These are phyloP conservation scores for Cheirogaleus medius DNA, from an alignment of 2,113 vertebrate species.

Conservation along the genomic window DNA sequence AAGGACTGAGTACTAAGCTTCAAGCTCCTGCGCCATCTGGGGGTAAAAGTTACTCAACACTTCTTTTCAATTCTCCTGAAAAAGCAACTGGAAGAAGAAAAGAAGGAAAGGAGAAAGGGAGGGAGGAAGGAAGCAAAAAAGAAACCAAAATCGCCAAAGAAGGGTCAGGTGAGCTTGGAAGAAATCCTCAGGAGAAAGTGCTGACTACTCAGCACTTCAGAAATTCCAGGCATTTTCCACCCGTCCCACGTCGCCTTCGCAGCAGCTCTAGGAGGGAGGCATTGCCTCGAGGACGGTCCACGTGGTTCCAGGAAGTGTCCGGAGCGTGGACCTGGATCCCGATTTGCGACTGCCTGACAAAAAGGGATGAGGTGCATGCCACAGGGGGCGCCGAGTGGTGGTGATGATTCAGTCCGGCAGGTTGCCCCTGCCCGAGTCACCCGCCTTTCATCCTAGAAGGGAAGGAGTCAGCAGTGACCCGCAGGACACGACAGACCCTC, in stretches of 20 bases:
- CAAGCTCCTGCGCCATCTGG: background rate
- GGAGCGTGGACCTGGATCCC: background rate
- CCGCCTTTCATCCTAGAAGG: background rate
- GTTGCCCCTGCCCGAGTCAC: rapidly evolving
- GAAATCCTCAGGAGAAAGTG: background rate
- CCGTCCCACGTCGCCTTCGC: background rate
- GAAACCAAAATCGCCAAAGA: background rate
- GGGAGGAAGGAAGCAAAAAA: background rate
- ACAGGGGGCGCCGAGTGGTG: background rate
- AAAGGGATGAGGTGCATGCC: background rate
- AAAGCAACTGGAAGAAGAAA: background rate
- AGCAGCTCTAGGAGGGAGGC: background rate
- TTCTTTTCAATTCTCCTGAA: background rate
- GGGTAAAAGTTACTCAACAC: background rate
- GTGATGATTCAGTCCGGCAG: background rate
- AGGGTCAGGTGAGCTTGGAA: background rate
- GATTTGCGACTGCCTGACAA: too few relatives aligned
- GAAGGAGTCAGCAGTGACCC: background rate
- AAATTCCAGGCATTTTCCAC: background rate
- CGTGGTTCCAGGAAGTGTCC: too few relatives aligned
- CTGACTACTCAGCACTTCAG: too few relatives aligned
- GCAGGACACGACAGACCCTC: background rate
- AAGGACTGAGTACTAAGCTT: background rate
- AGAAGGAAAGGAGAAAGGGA: background rate
- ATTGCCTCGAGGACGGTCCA: background rate